Percentiles rank a stretch among this genome's conserved stretches.
Conservation (phyloP, 1,140 invertebrate species). For the Drosophila sp. region DNA sequence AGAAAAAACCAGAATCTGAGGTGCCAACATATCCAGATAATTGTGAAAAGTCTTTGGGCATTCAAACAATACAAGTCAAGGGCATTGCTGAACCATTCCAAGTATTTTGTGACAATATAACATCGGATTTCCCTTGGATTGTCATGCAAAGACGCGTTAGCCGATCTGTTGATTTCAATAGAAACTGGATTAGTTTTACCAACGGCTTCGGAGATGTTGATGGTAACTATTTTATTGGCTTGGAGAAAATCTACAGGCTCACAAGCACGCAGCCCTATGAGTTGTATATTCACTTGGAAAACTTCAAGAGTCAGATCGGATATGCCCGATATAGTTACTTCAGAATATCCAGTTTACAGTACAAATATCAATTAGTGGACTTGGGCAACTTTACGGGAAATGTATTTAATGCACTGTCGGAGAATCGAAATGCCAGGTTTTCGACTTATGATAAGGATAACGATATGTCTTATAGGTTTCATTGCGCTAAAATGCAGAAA, state of each 20-base stretch:
- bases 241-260: background rate
- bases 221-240: conserved; percentile 1
- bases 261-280: conserved; percentile 3
- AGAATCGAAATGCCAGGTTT: background rate
- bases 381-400: background rate
- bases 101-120: background rate
- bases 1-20: background rate
- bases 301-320: background rate
- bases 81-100: background rate
- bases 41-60: background rate
- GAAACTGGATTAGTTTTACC: background rate
- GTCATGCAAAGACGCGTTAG: background rate
- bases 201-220: conserved; percentile 3
- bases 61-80: background rate
- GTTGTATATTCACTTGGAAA: conserved; percentile 1
- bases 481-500: background rate
- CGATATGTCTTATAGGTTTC: background rate
- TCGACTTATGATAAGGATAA: background rate
- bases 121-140: conserved; percentile 5
- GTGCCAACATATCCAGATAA: background rate
- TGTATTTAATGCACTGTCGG: background rate
- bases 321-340: background rate
- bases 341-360: background rate
- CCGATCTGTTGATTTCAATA: background rate
- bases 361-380: background rate